Percentiles rank a stretch among this genome's conserved stretches.
phyloP scores from a whole-genome alignment of 2,888 invertebrate species.

The Pseudeuparius sepicola region DNA sequence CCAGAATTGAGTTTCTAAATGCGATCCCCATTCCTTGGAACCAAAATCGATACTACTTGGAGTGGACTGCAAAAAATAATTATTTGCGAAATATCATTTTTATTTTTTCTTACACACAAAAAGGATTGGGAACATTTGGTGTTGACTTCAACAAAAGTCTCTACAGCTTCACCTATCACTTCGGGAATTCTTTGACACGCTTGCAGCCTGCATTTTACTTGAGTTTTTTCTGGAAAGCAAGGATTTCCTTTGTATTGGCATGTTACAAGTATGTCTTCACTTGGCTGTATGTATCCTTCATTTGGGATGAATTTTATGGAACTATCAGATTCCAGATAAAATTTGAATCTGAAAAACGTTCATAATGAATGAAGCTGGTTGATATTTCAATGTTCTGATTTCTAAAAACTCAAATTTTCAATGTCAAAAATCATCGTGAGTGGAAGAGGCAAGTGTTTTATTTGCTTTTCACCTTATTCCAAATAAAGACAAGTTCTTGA shows the following conservation, averaged over 20 bases:
- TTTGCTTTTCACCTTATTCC: conserved; percentile 36
- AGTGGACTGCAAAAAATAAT: conserved; percentile 31
- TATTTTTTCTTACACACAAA: conserved; percentile 25
- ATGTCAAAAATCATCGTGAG: too few species aligned
- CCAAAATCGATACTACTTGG: conserved; percentile 36
- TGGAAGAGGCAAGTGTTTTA: too few species aligned
- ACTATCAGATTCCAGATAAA: conserved; percentile 13
- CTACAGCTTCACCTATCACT: conserved; percentile 23
- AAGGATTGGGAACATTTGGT: conserved; percentile 24
- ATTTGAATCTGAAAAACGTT: conserved; percentile 23
- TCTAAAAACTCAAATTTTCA: too few species aligned
- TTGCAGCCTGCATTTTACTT: conserved; percentile 20
- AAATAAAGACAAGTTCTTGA: conserved; percentile 38
- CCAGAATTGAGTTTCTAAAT: conserved; percentile 30
- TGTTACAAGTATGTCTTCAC: conserved; percentile 22
- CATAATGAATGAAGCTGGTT: too few species aligned
- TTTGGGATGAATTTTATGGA: conserved; percentile 21
- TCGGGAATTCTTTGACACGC: conserved; percentile 21
- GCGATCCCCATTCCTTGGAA: conserved; percentile 28
- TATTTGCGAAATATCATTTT: conserved; percentile 5
- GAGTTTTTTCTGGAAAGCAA: conserved; percentile 19
- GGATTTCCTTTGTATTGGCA: conserved; percentile 22
- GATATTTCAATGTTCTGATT: too few species aligned
- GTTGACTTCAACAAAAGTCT: conserved; percentile 19
- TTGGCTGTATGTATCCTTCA: conserved; percentile 24